These are phyloP conservation scores for Hippocampus comes DNA, from an alignment of 2,113 vertebrate genomes.

Conservation along the genomic window DNA sequence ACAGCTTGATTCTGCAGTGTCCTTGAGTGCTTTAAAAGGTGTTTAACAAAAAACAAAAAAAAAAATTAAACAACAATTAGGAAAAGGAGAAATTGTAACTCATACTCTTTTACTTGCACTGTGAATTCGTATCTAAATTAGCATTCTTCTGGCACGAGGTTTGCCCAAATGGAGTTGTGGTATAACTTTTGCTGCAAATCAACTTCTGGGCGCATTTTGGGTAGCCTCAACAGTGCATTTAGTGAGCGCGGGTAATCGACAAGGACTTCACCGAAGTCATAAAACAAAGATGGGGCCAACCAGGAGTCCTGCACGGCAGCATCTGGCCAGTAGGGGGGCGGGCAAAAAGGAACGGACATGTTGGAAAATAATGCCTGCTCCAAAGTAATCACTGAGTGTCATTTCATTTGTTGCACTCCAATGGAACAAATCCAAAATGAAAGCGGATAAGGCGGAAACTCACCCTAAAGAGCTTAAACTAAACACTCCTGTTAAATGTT, in stretches of 20 bases:
- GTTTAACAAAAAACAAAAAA: neutral
- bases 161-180: neutral
- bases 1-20: neutral
- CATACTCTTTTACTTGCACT: neutral
- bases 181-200: neutral
- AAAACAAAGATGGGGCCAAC: constrained; percentile 46
- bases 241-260: neutral
- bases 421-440: neutral
- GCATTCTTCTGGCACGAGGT: neutral
- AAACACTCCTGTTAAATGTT: constrained; percentile 4
- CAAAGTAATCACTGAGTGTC: neutral
- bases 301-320: constrained; percentile 51
- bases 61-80: neutral
- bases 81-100: neutral
- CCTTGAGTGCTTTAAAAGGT: neutral
- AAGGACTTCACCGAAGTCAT: constrained; percentile 73
- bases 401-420: neutral
- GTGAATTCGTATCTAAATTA: neutral
- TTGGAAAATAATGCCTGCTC: neutral
- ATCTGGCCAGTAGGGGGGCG: constrained; percentile 34
- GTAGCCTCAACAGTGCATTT: neutral
- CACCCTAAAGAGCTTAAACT: neutral
- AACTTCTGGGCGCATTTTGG: neutral
- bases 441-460: neutral
- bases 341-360: neutral